phyloP scores from a whole-genome alignment of 1,140 invertebrate species.

The Pachypsylla venusta region DNA sequence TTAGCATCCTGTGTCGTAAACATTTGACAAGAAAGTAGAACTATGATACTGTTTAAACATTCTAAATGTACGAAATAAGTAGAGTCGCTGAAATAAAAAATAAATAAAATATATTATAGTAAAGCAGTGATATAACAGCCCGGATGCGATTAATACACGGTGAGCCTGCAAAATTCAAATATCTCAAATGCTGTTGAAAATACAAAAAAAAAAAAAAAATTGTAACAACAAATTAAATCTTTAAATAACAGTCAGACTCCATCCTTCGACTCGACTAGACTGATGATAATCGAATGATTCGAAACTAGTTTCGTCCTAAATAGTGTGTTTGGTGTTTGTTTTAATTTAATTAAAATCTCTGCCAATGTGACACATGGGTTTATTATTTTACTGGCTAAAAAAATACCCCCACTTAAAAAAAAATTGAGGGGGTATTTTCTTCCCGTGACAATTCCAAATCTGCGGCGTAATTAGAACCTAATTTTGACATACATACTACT shows the following conservation, averaged over 20 bases:
- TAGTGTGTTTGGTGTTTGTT: no score
- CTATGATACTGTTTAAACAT: slow-evolving; percentile 69
- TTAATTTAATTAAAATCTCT: no score
- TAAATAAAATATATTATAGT: slow-evolving; percentile 38
- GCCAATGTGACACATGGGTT: no score
- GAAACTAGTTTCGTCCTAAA: not conserved
- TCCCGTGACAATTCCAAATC: no score
- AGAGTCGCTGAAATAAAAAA: slow-evolving; percentile 28
- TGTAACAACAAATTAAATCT: not conserved
- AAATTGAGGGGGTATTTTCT: no score
- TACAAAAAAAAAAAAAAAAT: not conserved
- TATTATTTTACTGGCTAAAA: no score
- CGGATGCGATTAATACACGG: slow-evolving; percentile 54
- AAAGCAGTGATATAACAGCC: slow-evolving; percentile 69
- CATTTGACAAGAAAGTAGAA: slow-evolving; percentile 76
- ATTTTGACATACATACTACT: not conserved
- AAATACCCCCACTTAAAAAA: no score
- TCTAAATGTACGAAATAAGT: slow-evolving; percentile 82
- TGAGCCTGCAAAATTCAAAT: slow-evolving; percentile 48
- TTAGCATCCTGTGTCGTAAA: slow-evolving; percentile 51
- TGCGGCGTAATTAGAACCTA: no score
- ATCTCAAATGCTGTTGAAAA: not conserved
- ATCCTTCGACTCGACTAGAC: no score
- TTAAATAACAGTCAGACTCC: no score
- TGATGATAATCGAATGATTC: no score